Percentiles rank a stretch among this genome's conserved stretches.
phyloP scores from a whole-genome alignment of 1,140 invertebrate species.

The Phymastichus coffea region DNA sequence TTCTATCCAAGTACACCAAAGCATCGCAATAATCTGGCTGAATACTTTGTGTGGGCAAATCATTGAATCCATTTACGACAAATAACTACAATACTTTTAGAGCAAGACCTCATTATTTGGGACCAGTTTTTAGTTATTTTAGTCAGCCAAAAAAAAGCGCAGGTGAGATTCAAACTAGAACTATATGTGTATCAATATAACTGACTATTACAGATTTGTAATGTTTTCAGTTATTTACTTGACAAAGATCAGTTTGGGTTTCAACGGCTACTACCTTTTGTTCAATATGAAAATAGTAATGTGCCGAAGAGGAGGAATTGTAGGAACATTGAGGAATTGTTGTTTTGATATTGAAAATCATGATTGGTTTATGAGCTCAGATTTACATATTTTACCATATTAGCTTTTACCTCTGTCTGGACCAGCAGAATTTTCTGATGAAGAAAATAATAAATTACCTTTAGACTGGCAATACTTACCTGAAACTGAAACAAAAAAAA shows the following conservation, averaged over 20 bases:
- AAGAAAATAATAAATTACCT: conserved; percentile 85
- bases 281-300: conserved; percentile 67
- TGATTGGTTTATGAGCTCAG: conserved; percentile 71
- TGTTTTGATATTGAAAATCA: conserved; percentile 76
- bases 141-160: conserved; percentile 62
- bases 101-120: conserved; percentile 74
- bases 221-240: conserved; percentile 48
- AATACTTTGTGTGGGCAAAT: too few relatives aligned
- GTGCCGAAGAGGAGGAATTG: conserved; percentile 71
- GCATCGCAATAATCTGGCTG: too few relatives aligned
- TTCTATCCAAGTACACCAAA: too few relatives aligned
- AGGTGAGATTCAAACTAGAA: conserved; percentile 60
- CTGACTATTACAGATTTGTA: conserved; percentile 1
- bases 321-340: conserved; percentile 71
- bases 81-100: too few relatives aligned
- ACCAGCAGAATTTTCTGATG: conserved; percentile 84
- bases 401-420: conserved; percentile 83
- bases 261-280: conserved; percentile 74
- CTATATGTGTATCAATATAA: too few relatives aligned
- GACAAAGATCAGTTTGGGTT: conserved; percentile 57
- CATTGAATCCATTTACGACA: too few relatives aligned
- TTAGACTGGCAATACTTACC: conserved; percentile 82
- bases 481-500: conserved; percentile 76
- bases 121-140: conserved; percentile 69
- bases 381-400: conserved; percentile 77